These are phyloP conservation scores for Ceratina japonica DNA, from an alignment of 1,140 invertebrate species.

Conservation along the genomic window DNA sequence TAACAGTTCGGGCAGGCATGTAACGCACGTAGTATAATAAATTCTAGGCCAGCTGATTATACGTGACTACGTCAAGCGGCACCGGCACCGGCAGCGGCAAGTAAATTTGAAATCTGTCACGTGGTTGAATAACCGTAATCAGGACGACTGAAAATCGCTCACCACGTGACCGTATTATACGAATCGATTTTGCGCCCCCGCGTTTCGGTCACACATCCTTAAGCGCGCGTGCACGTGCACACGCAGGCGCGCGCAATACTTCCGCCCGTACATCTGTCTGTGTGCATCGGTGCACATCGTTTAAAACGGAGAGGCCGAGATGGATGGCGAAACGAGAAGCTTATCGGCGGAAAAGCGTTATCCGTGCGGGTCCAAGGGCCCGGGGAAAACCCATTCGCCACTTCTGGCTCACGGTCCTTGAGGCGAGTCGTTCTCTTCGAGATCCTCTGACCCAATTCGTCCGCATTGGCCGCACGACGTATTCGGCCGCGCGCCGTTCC, in stretches of 20 bases:
- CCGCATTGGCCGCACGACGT: not conserved
- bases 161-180: slow-evolving; percentile 33
- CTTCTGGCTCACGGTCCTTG: slow-evolving; percentile 5
- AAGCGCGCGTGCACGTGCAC: not conserved
- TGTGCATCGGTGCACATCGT: not conserved
- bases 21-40: slow-evolving; percentile 41
- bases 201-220: slow-evolving; percentile 7
- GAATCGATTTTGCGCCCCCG: slow-evolving; percentile 31
- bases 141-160: slow-evolving; percentile 37
- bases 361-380: slow-evolving; percentile 8
- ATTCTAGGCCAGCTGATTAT: slow-evolving; percentile 37
- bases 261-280: too few relatives aligned
- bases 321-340: slow-evolving; percentile 45
- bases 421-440: slow-evolving; percentile 19
- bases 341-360: slow-evolving; percentile 44
- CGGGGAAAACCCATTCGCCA: slow-evolving; percentile 1
- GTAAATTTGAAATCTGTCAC: slow-evolving; percentile 46
- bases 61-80: slow-evolving; percentile 26
- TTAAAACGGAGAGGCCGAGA: slow-evolving; percentile 11
- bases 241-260: not conserved
- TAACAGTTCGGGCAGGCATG: slow-evolving; percentile 13
- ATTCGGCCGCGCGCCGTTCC: not conserved
- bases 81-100: not conserved
- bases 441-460: slow-evolving; percentile 20
- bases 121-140: slow-evolving; percentile 52